Base-by-base conservation (phyloP, 2,888 invertebrate species). In the Hololepta plana region DNA sequence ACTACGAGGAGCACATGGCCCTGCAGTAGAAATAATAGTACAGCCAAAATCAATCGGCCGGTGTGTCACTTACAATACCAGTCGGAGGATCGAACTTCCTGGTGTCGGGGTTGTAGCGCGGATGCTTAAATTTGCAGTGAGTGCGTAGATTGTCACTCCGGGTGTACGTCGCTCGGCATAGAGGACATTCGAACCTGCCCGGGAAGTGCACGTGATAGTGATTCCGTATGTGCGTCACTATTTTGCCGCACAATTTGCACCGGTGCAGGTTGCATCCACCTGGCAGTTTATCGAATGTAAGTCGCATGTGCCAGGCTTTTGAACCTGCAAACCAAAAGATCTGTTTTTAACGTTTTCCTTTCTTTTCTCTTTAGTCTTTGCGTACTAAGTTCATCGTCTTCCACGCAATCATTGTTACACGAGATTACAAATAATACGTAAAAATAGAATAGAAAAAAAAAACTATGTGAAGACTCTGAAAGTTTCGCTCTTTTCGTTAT, bases 131-230 rank as follows among this genome's bases (percentile, higher is more conserved):
- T 68, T 82, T 81, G 72, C 81, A 82, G 65, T 84, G 84, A 57
- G 82, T 81, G 57, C 82, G 77, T 59, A 84, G 72, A 62, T 84
- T 84, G 70, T 84, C 84, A 60, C 82, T 82, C 62, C 84, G 74
- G 53, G 84, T 84, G 67, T 84, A 84, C 46, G 81, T 82, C 56
- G 82, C 81, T 58, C 77, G 75, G 64, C 84, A 84, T 56, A 84
- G 70, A 54, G 82, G 82, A 59, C 84, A 84, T 68, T 82, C 81
- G 67, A 82, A 84, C 55, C 80, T 73, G 51, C 84, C 84, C 54
- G 82, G 82, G 67, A 82, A 82, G 67, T 84, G 84, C 62, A 84
- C 84, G 66, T 84, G 82, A 66, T 84, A 84, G 69, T 84, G 84
- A 69, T 84, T 84, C 57, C 84, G 74, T 67, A 82, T 82, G 71